Evolutionary conservation across 2,113 vertebrate species (phyloP), one percentile per base, ranked within the genome.

Genomic region (Parotia lawesii): DNA sequence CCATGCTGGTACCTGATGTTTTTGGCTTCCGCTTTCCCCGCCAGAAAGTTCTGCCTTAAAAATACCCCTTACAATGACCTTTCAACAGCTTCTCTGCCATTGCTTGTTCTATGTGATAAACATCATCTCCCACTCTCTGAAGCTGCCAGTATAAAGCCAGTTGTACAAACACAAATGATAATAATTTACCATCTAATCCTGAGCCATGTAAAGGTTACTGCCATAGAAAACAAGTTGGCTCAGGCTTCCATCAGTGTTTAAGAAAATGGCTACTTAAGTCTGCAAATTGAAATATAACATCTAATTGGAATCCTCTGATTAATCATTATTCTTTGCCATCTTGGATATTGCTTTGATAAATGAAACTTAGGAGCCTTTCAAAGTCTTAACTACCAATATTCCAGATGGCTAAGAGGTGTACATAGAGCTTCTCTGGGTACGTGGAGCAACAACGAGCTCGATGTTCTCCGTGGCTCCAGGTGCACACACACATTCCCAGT

Each of bases 1-100:
- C 47, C 0, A 0, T 7, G 28, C 9, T 57, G 4, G 17, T 9
- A 29, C 50, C 42, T 21, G 24, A 31, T 1, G 4, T 28, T 31
- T 72, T n/a, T 69, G 28, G 38, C 35, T 38, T 40, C 64, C 27
- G 56, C 16, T 15, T 33, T 33, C 58, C 37, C 23, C n/a, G 19
- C 12, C 12, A 71, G 56, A 74, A 16, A 71, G 38, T 2, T 67
- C 62, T 38, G 35, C 15, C 74, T 74, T 48, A 75, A 70, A 95
- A 93, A 50, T 5, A 50, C 14, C 23, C 6, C 11, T n/a, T 48
- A 29, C 5, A 37, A 40, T 1, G 18, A 85, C n/a, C 31, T 82
- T 58, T 15, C 16, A 40, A n/a, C 23, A 89, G 33, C 37, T 69
- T 61, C 51, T 71, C 42, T 0, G 0, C 25, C 65, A 47, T 6